Evolutionary conservation across 2,888 invertebrate genomes (phyloP).

Genomic region (Entomobrya multifasciata): DNA sequence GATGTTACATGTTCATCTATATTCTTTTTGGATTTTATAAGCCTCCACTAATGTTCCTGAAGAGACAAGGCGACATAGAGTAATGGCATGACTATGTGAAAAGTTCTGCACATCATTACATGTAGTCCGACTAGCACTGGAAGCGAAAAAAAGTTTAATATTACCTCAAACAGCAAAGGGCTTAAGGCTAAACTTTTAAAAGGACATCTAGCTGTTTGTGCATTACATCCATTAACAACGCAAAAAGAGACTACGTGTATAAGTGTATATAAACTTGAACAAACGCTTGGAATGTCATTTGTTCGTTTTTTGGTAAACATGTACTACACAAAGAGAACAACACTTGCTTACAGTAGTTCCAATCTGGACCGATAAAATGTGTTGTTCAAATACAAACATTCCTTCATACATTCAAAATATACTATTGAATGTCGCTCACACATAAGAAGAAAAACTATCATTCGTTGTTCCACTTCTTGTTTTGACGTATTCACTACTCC

Average conservation of each 20-base stretch:
- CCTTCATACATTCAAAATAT: no score
- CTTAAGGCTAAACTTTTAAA: no score
- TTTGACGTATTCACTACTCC: constrained; percentile 38
- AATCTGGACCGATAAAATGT: constrained; percentile 39
- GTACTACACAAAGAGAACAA: neutral
- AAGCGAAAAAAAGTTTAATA: no score
- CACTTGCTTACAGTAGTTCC: neutral
- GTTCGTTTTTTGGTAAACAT: neutral
- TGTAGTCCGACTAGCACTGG: no score
- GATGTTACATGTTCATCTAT: neutral
- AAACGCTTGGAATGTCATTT: neutral
- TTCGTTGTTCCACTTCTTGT: constrained; percentile 29
- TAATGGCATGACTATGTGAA: no score
- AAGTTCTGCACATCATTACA: no score
- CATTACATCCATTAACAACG: no score
- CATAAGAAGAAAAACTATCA: neutral
- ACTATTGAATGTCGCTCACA: constrained; percentile 21
- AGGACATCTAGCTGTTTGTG: no score
- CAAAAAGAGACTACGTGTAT: no score
- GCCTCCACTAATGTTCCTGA: no score
- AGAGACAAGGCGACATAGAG: no score
- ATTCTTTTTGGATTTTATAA: neutral
- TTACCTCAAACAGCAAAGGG: no score
- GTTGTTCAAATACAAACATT: constrained; percentile 26
- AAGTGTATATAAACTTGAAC: neutral